Base-by-base conservation (phyloP, 2,113 vertebrate species). In the Hucho hucho region DNA sequence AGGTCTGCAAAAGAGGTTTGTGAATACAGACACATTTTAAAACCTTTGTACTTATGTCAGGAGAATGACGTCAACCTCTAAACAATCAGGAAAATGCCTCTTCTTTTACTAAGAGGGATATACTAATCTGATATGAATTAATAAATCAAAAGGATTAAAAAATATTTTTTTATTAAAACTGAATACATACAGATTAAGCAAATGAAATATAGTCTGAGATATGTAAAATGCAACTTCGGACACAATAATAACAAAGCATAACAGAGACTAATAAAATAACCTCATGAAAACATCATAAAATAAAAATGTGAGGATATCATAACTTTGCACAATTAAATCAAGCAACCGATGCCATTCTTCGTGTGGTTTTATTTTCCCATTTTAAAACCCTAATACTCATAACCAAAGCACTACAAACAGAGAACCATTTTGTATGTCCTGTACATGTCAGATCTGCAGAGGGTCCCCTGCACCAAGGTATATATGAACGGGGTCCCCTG, bases 401-500 rank as follows among this genome's bases (percentile, higher is more conserved):
- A 43, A 43, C 37, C 37, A 43, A 43, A 12, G 9, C 9, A 2
- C 37, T 43, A 43, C 37, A 43, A 43, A 43, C 37, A 11, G 2
- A 43, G 7, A 43, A 43, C 37, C 37, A 43, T 9, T 43, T 43
- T 43, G 37, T 43, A 43, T 43, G 2, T 43, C 37, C 37, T 43
- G 37, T 43, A 43, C 37, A 2, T 43, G 37, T 43, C 37, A 43
- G 9, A 83, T 70, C 4, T 75, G 80, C 14, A 83, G 46, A 0
- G 81, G 76, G 22, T 84, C 79, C 37, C 37, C 37, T 43, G 37
- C 37, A 43, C 37, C 37, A 11, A 43, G 37, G 37, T 43, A 11
- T 43, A 43, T 9, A 43, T 43, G 37, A 43, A 43, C 7, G 37
- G 37, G 37, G 37, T 43, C 37, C 76, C 81, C 79, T 5, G 83